Base-by-base conservation (phyloP, 2,113 vertebrate genomes). In the Oxyura jamaicensis region DNA sequence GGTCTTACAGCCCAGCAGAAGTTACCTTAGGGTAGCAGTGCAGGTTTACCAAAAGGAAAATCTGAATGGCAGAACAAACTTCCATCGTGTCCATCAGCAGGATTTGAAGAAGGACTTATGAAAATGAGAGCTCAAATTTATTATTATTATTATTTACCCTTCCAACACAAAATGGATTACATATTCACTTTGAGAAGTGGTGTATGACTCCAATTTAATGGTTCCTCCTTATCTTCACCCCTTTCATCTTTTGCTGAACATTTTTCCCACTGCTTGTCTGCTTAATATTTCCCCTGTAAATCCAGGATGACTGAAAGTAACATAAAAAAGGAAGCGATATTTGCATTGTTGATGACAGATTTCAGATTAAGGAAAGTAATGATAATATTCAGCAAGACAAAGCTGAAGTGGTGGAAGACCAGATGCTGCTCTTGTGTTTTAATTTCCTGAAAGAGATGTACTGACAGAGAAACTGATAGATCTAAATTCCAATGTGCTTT, bases 101-200 rank as follows among this genome's bases (percentile, higher is more conserved):
- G 66, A 82, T 82, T 82, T 1, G 3, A 79, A 91, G 25, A 72
- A 6, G 15, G 7, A 63, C 31, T 65, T 86, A 53, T 10, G 36
- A 91, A 95, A 84, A 85, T 94, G 53, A 62, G 88, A 90, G 26
- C 83, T 71, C 4, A 48, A 35, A 92, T 71, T 88, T 73, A 41
- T 15, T 17, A 7, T 44, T 44, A 81, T 88, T 89, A 75, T 41
- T 94, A 94, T 90, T 76, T 52, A 52, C 48, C 63, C 8, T 92
- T 53, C 77, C 31, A 5, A 81, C 62, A 77, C 46, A 69, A 93
- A 92, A 94, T 86, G n/a, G 20, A 74, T 93, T 87, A 59, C 26
- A 55, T 62, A 94, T 84, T 91, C 88, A 89, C 77, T 95, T 94
- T 97, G 86, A 95, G 85, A 94, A 84, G 52, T 68, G 11, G 55